Percentiles rank a stretch among this genome's conserved stretches.
These are phyloP conservation scores for Neotragus moschatus DNA, from an alignment of 2,113 vertebrate species.

Conservation along the genomic window DNA sequence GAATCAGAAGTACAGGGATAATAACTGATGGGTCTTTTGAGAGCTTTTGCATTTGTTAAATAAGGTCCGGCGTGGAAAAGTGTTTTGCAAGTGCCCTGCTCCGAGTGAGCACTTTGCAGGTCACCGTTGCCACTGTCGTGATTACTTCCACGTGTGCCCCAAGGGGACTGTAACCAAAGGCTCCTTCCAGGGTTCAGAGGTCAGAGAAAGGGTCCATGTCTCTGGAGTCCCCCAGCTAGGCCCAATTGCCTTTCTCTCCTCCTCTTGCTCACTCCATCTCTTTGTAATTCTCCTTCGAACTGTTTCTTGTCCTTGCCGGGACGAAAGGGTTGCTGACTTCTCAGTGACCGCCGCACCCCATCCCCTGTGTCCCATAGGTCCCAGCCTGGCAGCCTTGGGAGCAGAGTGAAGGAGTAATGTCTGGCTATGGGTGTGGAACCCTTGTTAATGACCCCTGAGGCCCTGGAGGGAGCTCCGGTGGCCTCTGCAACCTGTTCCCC, in stretches of 20 bases:
- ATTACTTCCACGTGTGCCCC: neutral
- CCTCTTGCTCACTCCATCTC: too few relatives aligned
- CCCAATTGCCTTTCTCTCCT: neutral
- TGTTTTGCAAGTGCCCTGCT: neutral
- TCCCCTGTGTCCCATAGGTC: neutral
- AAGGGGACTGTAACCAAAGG: neutral
- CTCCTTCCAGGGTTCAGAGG: neutral
- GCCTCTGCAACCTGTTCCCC: neutral
- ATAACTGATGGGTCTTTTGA: neutral
- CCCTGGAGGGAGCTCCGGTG: neutral
- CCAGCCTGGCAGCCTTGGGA: neutral
- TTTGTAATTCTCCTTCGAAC: neutral
- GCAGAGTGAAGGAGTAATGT: neutral
- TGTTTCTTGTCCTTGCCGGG: neutral
- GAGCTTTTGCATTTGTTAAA: neutral
- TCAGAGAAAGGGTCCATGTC: neutral
- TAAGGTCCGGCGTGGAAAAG: accelerated
- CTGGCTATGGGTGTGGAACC: neutral
- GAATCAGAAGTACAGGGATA: neutral
- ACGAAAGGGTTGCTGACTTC: neutral
- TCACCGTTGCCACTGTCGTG: neutral
- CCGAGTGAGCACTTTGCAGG: accelerated
- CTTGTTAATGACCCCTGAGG: neutral
- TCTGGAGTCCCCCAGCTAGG: neutral
- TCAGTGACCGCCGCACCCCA: neutral